Evolutionary conservation across 2,797 vertebrate genomes (phyloP).

Genomic region (Mus caroli): DNA sequence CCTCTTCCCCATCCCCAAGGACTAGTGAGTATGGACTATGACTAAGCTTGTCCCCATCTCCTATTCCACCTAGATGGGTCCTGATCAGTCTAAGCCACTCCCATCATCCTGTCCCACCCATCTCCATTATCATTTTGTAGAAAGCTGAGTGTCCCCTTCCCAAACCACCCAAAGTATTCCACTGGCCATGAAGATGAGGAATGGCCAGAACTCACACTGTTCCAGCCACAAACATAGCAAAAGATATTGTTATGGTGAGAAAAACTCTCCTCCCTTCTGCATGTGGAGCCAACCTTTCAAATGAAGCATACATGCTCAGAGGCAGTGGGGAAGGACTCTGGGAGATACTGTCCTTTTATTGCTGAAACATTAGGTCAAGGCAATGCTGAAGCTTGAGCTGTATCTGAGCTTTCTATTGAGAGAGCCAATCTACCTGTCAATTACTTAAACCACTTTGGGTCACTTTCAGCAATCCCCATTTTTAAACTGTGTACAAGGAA

Average conservation of each 20-base stretch:
- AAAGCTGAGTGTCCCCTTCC: not conserved
- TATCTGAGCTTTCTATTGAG: not conserved
- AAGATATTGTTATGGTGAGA: not conserved
- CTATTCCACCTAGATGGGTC: not conserved
- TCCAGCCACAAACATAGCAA: not conserved
- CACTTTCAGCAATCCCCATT: not conserved
- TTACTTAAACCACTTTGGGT: not conserved
- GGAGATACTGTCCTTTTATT: not conserved
- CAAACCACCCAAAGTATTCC: not conserved
- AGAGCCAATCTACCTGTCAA: not conserved
- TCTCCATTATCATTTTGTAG: not conserved
- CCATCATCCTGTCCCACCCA: too few species aligned
- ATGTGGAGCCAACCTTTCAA: not conserved
- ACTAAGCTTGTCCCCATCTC: not conserved
- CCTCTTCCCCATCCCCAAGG: not conserved
- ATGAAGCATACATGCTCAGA: accelerated
- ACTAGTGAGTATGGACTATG: not conserved
- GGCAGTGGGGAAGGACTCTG: not conserved
- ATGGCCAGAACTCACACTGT: not conserved
- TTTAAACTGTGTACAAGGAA: not conserved
- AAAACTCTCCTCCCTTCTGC: not conserved
- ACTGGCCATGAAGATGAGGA: not conserved
- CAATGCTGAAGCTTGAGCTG: not conserved
- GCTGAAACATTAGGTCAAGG: not conserved
- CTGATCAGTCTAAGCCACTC: not conserved